Evolutionary conservation across 2,113 vertebrate species (phyloP), one percentile per base, ranked within the genome.

Genomic region (Labrus mixtus): DNA sequence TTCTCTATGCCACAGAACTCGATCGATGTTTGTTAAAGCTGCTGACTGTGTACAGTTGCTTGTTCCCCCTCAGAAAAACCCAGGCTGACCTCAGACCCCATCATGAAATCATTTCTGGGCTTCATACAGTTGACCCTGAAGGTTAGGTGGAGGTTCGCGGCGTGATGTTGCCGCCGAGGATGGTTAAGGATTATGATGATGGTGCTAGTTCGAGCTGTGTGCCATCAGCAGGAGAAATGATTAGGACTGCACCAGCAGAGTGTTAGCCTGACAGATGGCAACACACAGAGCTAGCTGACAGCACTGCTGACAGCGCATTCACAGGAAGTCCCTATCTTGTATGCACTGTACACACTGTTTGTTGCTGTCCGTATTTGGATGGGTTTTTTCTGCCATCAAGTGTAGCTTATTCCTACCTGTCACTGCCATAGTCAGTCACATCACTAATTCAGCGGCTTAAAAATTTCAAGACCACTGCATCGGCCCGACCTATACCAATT

Each of bases 231-330:
- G 61, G 87, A 86, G 85, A 64, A 87, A 84, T 91, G 79, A 90
- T 91, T 83, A 87, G 83, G 82, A 77, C 84, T 82, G 83, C 84
- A 86, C 82, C 75, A 76, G 81, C 88, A 85, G 82, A 78, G 73
- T 72, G 74, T 87, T 86, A 69, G 83, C 75, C 84, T 91, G 90
- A 92, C 89, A 90, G 90, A 89, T 92, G 89, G 91, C 83, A 90
- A 90, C 89, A 87, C 85, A 77, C 48, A 86, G 90, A 84, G 88
- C 65, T 75, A 67, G 86, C 83, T 89, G 90, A 89, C 86, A 90
- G 81, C 84, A 86, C 80, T 90, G 91, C 91, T 91, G 92, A 92
- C 89, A 81, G 78, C 67, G 82, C 87, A 81, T 81, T 89, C 85
- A 74, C 78, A 84, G 75, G 72, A 90, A 86, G 84, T 82, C 78